Base-by-base conservation (phyloP, 1,140 invertebrate species). In the Caenorhabditis latens region DNA sequence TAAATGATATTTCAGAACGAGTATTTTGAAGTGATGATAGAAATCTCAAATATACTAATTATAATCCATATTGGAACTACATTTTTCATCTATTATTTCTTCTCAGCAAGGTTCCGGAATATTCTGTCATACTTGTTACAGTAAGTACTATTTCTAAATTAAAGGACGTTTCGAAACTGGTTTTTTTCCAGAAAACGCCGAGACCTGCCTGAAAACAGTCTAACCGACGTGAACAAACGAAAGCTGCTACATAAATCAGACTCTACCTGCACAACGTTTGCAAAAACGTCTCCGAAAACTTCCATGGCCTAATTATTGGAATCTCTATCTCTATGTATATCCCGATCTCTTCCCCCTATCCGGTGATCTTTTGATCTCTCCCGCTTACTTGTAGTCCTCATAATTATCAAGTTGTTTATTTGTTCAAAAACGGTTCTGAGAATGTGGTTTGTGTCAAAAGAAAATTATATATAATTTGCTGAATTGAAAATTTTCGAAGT, bases 41-140 rank as follows among this genome's bases (percentile, higher is more conserved):
- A 79, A 50, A 24, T 79, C 24, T 79, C 71, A 8, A 79, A 79
- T 24, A 79, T 79, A 53, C 71, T 79, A 19, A 79, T 79, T 46
- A 42, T 79, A 6, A 79, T 79, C 53, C 71, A 79, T 53, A 79
- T 79, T 24, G 71, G 71, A 1, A 79, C 71, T 4, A 79, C 71
- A 9, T 79, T 79, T n/a, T 79, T 79, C 46, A 79, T 79, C 19
- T 79, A 79, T 50, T 79, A 79, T 14, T 79, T 79, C 11, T 79
- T 79, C 46, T 79, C 71, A 0, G 71, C 71, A 13, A 79, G 71
- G 50, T 79, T 79, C 46, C 32, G 71, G 71, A 79, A 50, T n/a
- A 79, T 79, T 79, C 50, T 79, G n/a, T n/a, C 21, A 24, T 79
- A 79, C 53, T 79, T 79, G 14, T 79, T 79, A 21, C 50, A 79